Conservation (phyloP, 2,113 vertebrate genomes). For the Sturnus vulgaris region DNA sequence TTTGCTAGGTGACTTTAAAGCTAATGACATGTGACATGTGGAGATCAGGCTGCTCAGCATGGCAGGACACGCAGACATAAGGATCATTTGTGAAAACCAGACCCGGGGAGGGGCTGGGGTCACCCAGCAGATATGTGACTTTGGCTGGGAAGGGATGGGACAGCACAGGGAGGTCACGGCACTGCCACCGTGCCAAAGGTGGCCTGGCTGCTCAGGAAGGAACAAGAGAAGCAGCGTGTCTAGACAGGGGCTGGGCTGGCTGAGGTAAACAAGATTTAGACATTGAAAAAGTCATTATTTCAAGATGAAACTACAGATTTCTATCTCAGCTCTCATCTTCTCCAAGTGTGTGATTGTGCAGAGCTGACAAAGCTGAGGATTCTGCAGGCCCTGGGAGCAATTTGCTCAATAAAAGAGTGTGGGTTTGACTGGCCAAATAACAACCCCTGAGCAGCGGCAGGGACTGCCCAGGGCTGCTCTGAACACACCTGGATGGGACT, state of each 20-base stretch:
- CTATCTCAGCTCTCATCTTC: not conserved
- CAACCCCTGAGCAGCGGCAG: not conserved
- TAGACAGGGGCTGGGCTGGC: not conserved
- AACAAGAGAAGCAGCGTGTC: not conserved
- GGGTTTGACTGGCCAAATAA: not conserved
- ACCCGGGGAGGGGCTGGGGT: not conserved
- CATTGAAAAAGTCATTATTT: not conserved
- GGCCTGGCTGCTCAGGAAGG: not conserved
- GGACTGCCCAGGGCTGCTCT: not conserved
- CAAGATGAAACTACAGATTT: not conserved
- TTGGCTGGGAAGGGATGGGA: not conserved
- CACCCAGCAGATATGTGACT: not conserved
- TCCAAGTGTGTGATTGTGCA: rapidly evolving
- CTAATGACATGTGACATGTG: not conserved
- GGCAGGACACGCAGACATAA: not conserved
- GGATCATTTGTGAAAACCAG: not conserved
- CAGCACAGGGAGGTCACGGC: not conserved
- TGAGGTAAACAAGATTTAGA: not conserved
- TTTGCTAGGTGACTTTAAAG: not conserved
- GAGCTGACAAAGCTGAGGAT: not conserved
- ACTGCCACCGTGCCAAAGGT: rapidly evolving
- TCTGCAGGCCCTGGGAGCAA: not conserved
- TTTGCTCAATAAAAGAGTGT: not conserved
- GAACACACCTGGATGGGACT: not conserved
- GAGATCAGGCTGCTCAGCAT: not conserved